Evolutionary conservation across 2,113 vertebrate species (phyloP), one percentile per base, ranked within the genome.

Genomic region (Heliornis fulica): DNA sequence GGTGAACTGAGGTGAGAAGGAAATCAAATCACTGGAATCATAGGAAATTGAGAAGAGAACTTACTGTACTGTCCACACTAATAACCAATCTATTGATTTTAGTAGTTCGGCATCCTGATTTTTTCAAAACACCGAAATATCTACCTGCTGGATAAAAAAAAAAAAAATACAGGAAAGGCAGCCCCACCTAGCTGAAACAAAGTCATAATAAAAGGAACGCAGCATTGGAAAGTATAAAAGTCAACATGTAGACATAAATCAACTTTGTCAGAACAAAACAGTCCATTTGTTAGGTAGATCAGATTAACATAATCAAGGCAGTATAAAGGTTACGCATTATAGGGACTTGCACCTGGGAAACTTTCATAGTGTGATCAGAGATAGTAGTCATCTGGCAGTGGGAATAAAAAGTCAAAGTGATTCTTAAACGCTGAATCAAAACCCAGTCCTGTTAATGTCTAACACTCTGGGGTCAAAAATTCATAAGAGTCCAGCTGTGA

Each of bases 161-260:
- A 92, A 82, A 82, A 56, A 22, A 78, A 56, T 0, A 0, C 23
- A 74, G n/a, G 69, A 83, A 90, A 77, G 23, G 46, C 71, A 95
- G 43, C 36, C 48, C 51, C 70, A 43, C 71, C 56, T 88, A 84
- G 53, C 76, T 93, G 56, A 90, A 64, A 87, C 68, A 68, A 75
- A 89, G 56, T 83, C 84, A 94, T 60, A 94, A 92, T 90, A 92
- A 94, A 95, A 57, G 57, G 77, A 96, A 92, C 69, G 64, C 57
- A 89, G 41, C 72, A n/a, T 10, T 92, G 64, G 75, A 96, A 95
- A 96, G 92, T 90, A 81, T 83, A 94, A 93, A 96, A 94, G 77
- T 96, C 90, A 74, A 95, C 93, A 91, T 71, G 93, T 91, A 93
- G 93, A 94, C 81, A 87, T 74, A 96, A 97, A 97, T 96, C 83